Evolutionary conservation across 2,888 invertebrate genomes (phyloP), one percentile per base, ranked within the genome.

Genomic region (Hymenopus coronatus): DNA sequence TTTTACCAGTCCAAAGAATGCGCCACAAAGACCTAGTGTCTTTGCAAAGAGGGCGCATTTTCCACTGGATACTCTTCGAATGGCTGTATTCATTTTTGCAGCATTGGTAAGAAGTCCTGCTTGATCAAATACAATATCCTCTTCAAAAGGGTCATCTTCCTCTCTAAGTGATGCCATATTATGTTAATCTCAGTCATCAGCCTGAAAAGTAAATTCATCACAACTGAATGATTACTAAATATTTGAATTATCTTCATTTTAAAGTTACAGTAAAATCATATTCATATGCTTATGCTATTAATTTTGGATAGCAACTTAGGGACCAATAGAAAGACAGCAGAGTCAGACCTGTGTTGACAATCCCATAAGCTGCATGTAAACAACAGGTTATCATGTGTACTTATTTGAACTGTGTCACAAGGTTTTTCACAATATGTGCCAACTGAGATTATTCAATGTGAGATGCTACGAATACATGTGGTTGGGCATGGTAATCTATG

Each of bases 1-100:
- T 90, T 92, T 92, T 91, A 93, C 93, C 92, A 93, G 90, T 54
- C 92, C 93, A 91, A 93, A 92, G 90, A 93, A 93, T 9, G 93
- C 93, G 28, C 93, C 91, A 83, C 93, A 93, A 3, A 93, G 91
- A 82, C 92, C 92, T 3, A 92, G 90, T n/a, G 93, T 93, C 89
- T 93, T 93, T 15, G 92, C 91, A 89, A 93, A 91, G 83, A 92
- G 91, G 91, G 91, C 92, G 88, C 91, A 91, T 87, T 91, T 91
- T 81, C 91, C 91, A 86, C 90, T 91, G 12, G 91, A 91, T 28
- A 90, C 89, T 85, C 91, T 90, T 33, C 91, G 91, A 33, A 91
- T 90, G 3, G 91, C 91, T 8, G 91, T 89, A 83, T 90, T 90
- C 25, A 91, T 87, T 89, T 91, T 91, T n/a, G 90, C 88, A 28